Evolutionary conservation across 2,888 invertebrate genomes (phyloP), one percentile per base, ranked within the genome.

Genomic region (Tipula unca): DNA sequence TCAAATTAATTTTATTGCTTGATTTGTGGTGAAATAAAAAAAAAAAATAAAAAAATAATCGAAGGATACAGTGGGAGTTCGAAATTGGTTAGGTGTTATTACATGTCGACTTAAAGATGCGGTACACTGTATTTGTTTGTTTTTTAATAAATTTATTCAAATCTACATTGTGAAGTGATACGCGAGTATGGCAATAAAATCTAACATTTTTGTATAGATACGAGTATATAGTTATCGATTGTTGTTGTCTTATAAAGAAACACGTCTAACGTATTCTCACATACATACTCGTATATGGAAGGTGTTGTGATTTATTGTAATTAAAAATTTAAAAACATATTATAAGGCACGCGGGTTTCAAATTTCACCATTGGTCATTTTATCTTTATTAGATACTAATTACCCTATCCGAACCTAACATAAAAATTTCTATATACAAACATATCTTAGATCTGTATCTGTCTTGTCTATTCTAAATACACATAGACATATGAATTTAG

Each of bases 1-100:
- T 13, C 69, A 69, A 69, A 69, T 69, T 69, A 69, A 69, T 69
- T 69, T 69, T 69, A 69, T 69, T 69, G 69, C 69, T 69, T 69
- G 69, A 69, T 69, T 69, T 69, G 69, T 69, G 69, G 69, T 25
- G 25, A 69, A 69, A 69, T 54, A 54, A 54, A 17, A 39, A 35
- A 35, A 35, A 35, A 35, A 35, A 35, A 35, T 6, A 35, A 39
- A 10, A 39, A 54, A 54, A 17, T 54, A 13, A 54, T 54, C 48
- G 48, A 54, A 54, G 48, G 48, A 54, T 69, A 69, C 69, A 69
- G 69, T 69, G 69, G 69, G 69, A 69, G 69, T 69, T 25, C 25
- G 1, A 69, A 54, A 17, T 13, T 54, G 6, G 17, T 17, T 17
- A 17, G 3, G 42, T 42, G 42, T 3, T 42, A 42, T 14, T 14